Evolutionary conservation across 30 jellyfish, hydroid and myxozoan genomes (phyloP).

Genomic region (Rhopilema esculentum): DNA sequence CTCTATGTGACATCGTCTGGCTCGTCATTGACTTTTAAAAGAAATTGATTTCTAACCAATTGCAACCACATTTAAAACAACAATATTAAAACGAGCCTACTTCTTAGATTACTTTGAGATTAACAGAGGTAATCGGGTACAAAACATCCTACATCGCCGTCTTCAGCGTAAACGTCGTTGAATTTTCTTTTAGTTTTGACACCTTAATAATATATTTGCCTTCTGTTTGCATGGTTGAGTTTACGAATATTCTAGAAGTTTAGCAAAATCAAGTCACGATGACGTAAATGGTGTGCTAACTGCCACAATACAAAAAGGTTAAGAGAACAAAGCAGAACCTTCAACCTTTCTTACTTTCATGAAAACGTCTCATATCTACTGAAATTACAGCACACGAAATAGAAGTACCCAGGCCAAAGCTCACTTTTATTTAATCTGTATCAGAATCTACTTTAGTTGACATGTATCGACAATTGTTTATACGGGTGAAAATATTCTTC

Average conservation of each 20-base stretch:
- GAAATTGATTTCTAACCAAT: not conserved
- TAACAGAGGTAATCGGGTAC: not conserved
- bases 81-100: not conserved
- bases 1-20: not conserved
- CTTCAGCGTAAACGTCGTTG: not conserved
- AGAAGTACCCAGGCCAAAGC: no score
- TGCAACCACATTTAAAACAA: not conserved
- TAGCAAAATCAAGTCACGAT: not conserved
- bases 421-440: no score
- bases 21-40: not conserved
- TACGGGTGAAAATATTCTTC: no score
- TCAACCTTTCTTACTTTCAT: no score
- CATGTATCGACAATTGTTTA: no score
- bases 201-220: no score
- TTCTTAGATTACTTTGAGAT: not conserved
- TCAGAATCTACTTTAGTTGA: no score
- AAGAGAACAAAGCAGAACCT: not conserved
- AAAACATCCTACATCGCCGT: not conserved
- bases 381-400: no score
- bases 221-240: no score
- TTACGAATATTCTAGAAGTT: not conserved
- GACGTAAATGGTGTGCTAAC: not conserved
- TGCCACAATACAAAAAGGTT: not conserved
- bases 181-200: not conserved
- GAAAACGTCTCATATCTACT: no score